phyloP scores from a whole-genome alignment of 2,888 invertebrate species.

The Notodonta ziczac region DNA sequence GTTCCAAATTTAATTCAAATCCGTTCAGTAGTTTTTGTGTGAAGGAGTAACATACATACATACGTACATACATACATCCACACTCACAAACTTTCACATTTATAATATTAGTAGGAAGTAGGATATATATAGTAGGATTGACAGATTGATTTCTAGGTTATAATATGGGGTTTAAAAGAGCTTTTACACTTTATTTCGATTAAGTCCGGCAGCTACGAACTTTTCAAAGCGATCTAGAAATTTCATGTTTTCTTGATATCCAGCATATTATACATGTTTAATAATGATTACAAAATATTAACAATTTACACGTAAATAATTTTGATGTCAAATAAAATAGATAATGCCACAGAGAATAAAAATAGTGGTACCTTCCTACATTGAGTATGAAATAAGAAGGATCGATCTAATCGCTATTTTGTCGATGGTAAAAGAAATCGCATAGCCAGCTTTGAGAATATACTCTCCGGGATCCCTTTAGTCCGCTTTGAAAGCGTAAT shows the following conservation, averaged over 20 bases:
- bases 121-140: too few relatives aligned
- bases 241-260: not conserved
- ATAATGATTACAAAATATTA: too few relatives aligned
- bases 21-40: too few relatives aligned
- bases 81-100: too few relatives aligned
- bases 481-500: conserved; percentile 28
- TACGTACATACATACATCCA: too few relatives aligned
- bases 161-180: too few relatives aligned
- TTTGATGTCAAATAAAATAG: not conserved
- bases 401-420: not conserved
- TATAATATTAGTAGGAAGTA: too few relatives aligned
- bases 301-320: not conserved
- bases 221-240: conserved; percentile 1
- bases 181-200: not conserved
- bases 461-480: not conserved
- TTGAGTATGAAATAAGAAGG: not conserved
- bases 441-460: not conserved
- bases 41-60: too few relatives aligned
- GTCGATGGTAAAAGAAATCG: not conserved
- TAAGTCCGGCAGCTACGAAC: not conserved
- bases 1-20: too few relatives aligned
- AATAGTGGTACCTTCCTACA: not conserved
- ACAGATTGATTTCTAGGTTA: too few relatives aligned
- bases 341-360: not conserved
- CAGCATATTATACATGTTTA: not conserved